These are phyloP conservation scores for Ophiodon elongatus DNA, from an alignment of 2,113 vertebrate genomes.

Conservation along the genomic window DNA sequence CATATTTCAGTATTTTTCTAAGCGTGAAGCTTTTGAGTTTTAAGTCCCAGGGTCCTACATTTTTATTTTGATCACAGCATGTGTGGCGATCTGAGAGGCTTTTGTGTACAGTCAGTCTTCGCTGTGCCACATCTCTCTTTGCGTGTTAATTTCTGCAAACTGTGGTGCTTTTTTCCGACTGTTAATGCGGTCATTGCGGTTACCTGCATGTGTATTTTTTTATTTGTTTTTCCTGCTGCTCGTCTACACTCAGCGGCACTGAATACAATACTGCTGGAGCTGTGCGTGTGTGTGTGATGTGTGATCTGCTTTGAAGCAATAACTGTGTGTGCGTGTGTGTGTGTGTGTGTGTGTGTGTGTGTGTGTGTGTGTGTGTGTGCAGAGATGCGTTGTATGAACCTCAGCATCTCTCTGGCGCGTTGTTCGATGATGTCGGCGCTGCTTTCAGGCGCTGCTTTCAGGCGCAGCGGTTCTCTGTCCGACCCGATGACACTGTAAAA, in stretches of 20 bases:
- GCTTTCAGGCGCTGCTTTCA: constrained; percentile 63
- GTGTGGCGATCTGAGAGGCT: constrained; percentile 29
- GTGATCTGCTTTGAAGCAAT: constrained; percentile 72
- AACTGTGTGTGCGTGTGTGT: constrained; percentile 56
- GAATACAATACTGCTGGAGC: constrained; percentile 58
- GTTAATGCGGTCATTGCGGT: constrained; percentile 41
- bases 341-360: constrained; percentile 43
- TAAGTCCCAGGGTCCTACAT: constrained; percentile 34
- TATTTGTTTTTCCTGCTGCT: constrained; percentile 47
- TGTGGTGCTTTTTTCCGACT: constrained; percentile 59
- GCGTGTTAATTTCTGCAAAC: constrained; percentile 50
- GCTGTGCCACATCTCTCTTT: constrained; percentile 62
- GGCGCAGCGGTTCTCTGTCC: constrained; percentile 40
- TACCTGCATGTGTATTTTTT: constrained; percentile 50
- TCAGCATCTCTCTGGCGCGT: constrained; percentile 36
- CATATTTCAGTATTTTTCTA: constrained; percentile 62
- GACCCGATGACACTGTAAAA: constrained; percentile 53
- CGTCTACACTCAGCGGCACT: constrained; percentile 50
- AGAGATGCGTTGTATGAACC: constrained; percentile 32
- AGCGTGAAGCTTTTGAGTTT: constrained; percentile 44
- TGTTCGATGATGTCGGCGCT: constrained; percentile 40
- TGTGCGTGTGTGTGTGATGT: constrained; percentile 17
- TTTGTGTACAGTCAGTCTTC: constrained; percentile 39
- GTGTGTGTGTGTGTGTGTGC: constrained; percentile 22
- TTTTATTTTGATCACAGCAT: constrained; percentile 53